These are phyloP conservation scores for Macrochelys suwanniensis DNA, from an alignment of 2,797 vertebrate species.

Conservation along the genomic window DNA sequence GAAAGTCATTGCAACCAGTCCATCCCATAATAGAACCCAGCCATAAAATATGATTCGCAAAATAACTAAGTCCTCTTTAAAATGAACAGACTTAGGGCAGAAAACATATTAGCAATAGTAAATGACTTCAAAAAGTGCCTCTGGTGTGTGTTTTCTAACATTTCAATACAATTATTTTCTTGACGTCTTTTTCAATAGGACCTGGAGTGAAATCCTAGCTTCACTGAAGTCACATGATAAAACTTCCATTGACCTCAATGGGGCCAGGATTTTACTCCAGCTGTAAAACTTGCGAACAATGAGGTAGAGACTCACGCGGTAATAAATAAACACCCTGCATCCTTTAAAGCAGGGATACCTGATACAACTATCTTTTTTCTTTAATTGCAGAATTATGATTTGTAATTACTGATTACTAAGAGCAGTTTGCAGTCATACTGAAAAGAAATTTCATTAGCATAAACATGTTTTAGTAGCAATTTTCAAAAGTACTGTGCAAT, in stretches of 20 bases:
- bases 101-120: background rate
- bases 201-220: background rate
- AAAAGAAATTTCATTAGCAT: background rate
- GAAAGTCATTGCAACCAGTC: background rate
- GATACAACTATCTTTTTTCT: background rate
- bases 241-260: background rate
- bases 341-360: background rate
- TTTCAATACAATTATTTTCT: background rate
- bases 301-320: background rate
- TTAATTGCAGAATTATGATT: background rate
- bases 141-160: background rate
- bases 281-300: accelerated
- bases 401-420: background rate
- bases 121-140: background rate
- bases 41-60: background rate
- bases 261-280: background rate
- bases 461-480: background rate
- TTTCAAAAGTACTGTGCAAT: accelerated
- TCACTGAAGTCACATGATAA: background rate
- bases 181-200: background rate
- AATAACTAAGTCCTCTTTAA: background rate
- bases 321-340: background rate
- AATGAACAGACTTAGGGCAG: background rate
- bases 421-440: background rate
- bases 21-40: background rate